phyloP scores from a whole-genome alignment of 2,888 invertebrate genomes.

The Andrena hattorfiana region DNA sequence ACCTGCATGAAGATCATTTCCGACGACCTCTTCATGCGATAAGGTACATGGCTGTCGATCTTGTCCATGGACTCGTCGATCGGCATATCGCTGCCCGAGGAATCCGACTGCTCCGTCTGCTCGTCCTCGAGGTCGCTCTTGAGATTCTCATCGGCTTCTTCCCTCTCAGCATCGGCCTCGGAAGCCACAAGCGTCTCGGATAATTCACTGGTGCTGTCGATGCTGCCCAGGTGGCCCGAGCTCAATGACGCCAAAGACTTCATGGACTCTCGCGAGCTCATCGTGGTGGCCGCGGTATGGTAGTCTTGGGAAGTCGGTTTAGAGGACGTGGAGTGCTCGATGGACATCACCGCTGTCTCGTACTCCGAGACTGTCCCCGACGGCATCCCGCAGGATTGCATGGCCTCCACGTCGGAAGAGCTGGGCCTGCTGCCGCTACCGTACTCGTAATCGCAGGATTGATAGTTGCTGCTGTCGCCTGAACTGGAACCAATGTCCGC shows the following conservation, averaged over 20 bases:
- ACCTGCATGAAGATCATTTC: conserved; percentile 95
- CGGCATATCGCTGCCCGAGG: conserved; percentile 74
- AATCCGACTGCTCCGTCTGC: conserved; percentile 69
- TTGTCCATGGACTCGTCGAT: conserved; percentile 82
- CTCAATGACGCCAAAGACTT: conserved; percentile 95
- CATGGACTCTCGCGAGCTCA: conserved; percentile 96
- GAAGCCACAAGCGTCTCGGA: conserved; percentile 98
- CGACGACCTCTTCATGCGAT: conserved; percentile 94
- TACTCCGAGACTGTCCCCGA: conserved; percentile 93
- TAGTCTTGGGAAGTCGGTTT: conserved; percentile 93
- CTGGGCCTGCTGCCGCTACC: conserved; percentile 91
- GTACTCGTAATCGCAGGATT: conserved; percentile 93
- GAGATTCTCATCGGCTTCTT: conserved; percentile 87
- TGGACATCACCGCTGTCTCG: conserved; percentile 93
- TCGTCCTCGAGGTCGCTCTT: conserved; percentile 84
- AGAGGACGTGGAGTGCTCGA: conserved; percentile 90
- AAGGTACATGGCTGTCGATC: conserved; percentile 85
- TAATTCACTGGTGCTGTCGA: conserved; percentile 93
- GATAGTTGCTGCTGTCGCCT: conserved; percentile 93
- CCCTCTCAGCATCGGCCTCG: conserved; percentile 90
- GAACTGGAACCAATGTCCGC: conserved; percentile 94
- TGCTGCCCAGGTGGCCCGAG: conserved; percentile 94
- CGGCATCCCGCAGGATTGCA: conserved; percentile 84
- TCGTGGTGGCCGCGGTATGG: conserved; percentile 93
- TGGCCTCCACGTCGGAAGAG: conserved; percentile 94